Evolutionary conservation across 2,113 vertebrate genomes (phyloP).

Genomic region (Phaethornis superciliosus): DNA sequence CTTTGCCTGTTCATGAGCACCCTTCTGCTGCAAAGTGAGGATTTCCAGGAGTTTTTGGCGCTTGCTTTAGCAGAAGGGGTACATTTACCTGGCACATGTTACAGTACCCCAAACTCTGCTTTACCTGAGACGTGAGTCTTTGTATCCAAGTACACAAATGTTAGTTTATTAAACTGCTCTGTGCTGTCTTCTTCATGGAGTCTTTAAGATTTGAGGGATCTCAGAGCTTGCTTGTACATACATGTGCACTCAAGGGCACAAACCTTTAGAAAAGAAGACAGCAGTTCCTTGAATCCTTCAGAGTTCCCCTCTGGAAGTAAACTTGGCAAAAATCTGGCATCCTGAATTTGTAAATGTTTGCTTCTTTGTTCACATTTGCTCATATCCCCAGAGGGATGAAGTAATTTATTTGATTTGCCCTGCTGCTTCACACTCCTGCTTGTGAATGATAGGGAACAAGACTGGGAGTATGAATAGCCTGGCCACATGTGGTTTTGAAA

Average conservation of each 20-base stretch:
- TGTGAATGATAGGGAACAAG: slow-evolving; percentile 43
- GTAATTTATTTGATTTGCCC: slow-evolving; percentile 48
- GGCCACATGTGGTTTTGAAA: slow-evolving; percentile 28
- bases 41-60: background rate
- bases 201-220: background rate
- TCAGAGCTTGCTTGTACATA: background rate
- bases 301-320: background rate
- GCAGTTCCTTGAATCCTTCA: background rate
- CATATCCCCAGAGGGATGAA: slow-evolving; percentile 36
- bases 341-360: slow-evolving; percentile 27
- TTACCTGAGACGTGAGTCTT: background rate
- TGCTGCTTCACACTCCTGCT: background rate
- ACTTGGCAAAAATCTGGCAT: slow-evolving; percentile 15
- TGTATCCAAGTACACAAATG: background rate
- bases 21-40: background rate
- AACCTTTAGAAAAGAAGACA: background rate
- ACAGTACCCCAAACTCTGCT: background rate
- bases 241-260: fast-evolving
- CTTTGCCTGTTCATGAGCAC: background rate
- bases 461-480: slow-evolving; percentile 30
- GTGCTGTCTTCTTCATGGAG: background rate
- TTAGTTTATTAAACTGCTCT: background rate
- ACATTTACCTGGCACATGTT: background rate
- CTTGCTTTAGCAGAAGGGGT: background rate
- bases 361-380: slow-evolving; percentile 36